phyloP scores from a whole-genome alignment of 2,888 invertebrate genomes.

The Caenorhabditis sp. region DNA sequence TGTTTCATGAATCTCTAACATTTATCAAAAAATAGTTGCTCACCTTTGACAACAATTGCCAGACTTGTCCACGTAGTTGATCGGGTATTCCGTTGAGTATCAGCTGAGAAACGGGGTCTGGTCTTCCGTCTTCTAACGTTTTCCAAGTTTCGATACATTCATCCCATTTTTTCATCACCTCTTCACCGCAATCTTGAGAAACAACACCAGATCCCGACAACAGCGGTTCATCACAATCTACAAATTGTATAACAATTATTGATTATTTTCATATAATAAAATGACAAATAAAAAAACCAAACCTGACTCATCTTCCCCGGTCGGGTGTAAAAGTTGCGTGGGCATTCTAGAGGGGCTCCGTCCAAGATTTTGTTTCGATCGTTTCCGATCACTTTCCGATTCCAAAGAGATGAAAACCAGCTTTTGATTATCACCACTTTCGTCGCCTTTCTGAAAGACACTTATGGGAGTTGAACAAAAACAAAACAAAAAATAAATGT shows the following conservation, averaged over 20 bases:
- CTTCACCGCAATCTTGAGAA: slow-evolving; percentile 92
- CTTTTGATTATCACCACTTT: slow-evolving; percentile 8
- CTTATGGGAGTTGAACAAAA: background rate
- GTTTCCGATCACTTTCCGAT: slow-evolving; percentile 26
- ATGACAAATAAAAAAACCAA: slow-evolving; percentile 3
- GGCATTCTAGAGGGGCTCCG: slow-evolving; percentile 67
- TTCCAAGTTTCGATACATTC: slow-evolving; percentile 77
- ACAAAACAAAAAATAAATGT: background rate
- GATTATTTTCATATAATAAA: slow-evolving; percentile 3
- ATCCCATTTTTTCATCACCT: slow-evolving; percentile 90
- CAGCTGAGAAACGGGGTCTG: slow-evolving; percentile 82
- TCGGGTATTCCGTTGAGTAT: slow-evolving; percentile 90
- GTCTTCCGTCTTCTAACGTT: slow-evolving; percentile 73
- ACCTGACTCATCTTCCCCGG: slow-evolving; percentile 70
- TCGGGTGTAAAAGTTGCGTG: slow-evolving; percentile 69
- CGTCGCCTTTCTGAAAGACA: slow-evolving; percentile 21
- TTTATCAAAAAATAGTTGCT: slow-evolving; percentile 64
- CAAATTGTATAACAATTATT: slow-evolving; percentile 15
- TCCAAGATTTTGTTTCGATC: slow-evolving; percentile 34
- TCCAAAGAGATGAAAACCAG: slow-evolving; percentile 27
- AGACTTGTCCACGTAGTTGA: slow-evolving; percentile 93
- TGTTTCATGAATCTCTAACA: background rate
- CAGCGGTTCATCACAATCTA: slow-evolving; percentile 81
- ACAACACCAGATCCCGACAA: slow-evolving; percentile 97
- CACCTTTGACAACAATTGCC: slow-evolving; percentile 87